These are phyloP conservation scores for Oryzias woworae DNA, from an alignment of 2,113 vertebrate species.

Conservation along the genomic window DNA sequence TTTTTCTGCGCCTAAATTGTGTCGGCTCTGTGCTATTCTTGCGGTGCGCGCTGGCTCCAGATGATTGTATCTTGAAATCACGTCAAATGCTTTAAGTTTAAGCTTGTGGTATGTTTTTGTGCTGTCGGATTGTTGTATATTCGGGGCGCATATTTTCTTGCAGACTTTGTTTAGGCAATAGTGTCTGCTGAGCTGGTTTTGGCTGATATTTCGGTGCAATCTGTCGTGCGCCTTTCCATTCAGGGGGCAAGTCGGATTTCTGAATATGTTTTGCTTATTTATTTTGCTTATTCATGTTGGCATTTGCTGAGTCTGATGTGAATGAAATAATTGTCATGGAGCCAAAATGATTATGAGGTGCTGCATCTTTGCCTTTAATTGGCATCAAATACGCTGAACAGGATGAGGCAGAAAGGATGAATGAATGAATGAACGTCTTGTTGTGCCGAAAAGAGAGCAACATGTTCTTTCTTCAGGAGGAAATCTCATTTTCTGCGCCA, in stretches of 20 bases:
- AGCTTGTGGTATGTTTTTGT: background rate
- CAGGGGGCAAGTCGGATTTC: constrained; percentile 47
- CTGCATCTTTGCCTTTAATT: constrained; percentile 9
- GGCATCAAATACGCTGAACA: background rate
- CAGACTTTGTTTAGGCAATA: constrained; percentile 32
- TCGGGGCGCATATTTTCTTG: background rate
- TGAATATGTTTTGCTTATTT: constrained; percentile 1
- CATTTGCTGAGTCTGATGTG: constrained; percentile 40
- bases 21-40: constrained; percentile 42
- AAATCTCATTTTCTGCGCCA: constrained; percentile 35
- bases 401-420: background rate
- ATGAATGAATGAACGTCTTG: background rate
- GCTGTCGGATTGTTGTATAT: background rate
- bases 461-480: constrained; percentile 33
- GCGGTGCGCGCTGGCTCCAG: constrained; percentile 43
- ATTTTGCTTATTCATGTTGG: constrained; percentile 19
- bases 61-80: constrained; percentile 5
- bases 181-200: constrained; percentile 34
- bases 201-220: constrained; percentile 49
- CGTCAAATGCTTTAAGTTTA: constrained; percentile 43
- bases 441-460: constrained; percentile 2
- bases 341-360: constrained; percentile 26
- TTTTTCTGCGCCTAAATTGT: constrained; percentile 48
- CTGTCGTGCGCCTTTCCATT: constrained; percentile 44
- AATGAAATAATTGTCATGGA: constrained; percentile 25